Base-by-base conservation (phyloP, 2,113 vertebrate species). In the Manacus vitellinus region DNA sequence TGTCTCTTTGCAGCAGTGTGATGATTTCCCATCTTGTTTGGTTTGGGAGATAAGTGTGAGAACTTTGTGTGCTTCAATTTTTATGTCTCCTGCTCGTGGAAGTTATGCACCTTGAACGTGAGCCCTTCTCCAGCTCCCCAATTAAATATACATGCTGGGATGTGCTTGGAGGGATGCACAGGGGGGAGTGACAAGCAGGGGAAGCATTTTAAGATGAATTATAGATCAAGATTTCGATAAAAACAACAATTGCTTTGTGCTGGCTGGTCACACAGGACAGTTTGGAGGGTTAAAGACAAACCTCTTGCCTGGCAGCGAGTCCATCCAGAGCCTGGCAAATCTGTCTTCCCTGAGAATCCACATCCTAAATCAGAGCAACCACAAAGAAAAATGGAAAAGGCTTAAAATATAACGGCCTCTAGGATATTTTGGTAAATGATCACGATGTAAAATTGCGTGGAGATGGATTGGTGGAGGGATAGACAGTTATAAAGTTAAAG, bases 171-270 rank as follows among this genome's bases (percentile, higher is more conserved):
- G 89, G 94, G 76, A 76, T 39, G 56, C 14, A 4, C 44, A 75
- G 82, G 75, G 79, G 92, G 92, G 76, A 71, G 75, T 14, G 81
- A 84, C 49, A 35, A 71, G 67, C 94, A 84, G 55, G 91, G 27
- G 77, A 86, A 74, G 80, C 56, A 17, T 88, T 92, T 95, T 74
- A 19, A 33, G 35, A 79, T 96, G 79, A 96, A 96, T 97, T 96
- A 88, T 87, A 95, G 88, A 89, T 93, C 44, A 65, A 25, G 54
- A 54, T 86, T 94, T 77, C 33, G 92, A 51, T 88, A 58, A 68
- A 67, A 71, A 31, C 41, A 77, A 5, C 43, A 35, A 28, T 85
- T 11, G 10, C 47, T 6, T 12, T 51, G 8, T 30, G 51, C 31
- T 37, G 66, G 47, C 55, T 47, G 33, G 33, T 24, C 43, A 61